phyloP scores from a whole-genome alignment of 2,113 vertebrate species.

The Nipponia nippon region DNA sequence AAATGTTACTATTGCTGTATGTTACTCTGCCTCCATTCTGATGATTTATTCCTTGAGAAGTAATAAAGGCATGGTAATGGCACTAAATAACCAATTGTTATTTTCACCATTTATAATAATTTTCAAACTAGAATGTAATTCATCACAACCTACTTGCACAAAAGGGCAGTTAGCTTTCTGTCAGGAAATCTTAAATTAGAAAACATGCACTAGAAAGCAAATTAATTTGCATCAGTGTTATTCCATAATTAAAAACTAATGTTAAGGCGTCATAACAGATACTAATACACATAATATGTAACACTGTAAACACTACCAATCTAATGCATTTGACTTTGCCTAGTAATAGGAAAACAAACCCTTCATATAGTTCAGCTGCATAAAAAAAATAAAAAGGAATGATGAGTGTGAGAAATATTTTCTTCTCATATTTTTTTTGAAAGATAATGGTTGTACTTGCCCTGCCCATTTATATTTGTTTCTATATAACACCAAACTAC shows the following conservation, averaged over 20 bases:
- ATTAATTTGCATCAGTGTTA: background rate
- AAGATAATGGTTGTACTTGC: background rate
- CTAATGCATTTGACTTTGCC: background rate
- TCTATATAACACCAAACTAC: background rate
- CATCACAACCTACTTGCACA: background rate
- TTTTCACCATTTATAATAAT: background rate
- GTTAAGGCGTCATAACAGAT: background rate
- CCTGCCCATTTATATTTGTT: background rate
- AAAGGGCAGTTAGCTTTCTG: background rate
- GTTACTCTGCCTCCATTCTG: background rate
- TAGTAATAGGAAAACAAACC: background rate
- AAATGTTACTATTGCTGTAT: background rate
- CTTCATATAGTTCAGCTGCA: background rate
- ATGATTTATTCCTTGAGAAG: background rate
- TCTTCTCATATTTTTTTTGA: background rate
- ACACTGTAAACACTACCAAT: background rate
- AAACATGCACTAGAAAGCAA: background rate
- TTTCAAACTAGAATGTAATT: background rate
- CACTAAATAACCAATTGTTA: background rate
- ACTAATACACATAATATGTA: background rate
- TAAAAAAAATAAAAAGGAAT: background rate
- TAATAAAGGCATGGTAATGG: background rate
- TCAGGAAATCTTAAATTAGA: background rate
- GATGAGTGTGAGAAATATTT: background rate
- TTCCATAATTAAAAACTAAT: background rate